Evolutionary conservation across 2,888 invertebrate species (phyloP), one percentile per base, ranked within the genome.

Genomic region (Adela reaumurella): DNA sequence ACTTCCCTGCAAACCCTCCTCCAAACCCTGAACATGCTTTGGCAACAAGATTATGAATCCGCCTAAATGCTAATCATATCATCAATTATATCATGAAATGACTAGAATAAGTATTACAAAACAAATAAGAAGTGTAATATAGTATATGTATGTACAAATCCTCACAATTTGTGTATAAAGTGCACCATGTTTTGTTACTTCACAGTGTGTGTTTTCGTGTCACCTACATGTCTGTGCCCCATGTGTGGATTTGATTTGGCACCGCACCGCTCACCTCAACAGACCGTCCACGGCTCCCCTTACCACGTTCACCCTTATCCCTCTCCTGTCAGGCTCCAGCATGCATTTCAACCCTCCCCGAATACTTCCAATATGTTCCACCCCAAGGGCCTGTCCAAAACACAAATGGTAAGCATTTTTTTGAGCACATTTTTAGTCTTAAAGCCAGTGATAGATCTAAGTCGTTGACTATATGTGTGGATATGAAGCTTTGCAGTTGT

Each of bases 281-380:
- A 82, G 83, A 70, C 79, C 49, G 57, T 68, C 64, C 84, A 86
- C 68, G 86, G 87, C 60, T 88, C 88, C 59, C 87, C 88, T 53
- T 87, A 87, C 68, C 87, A 87, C 71, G 86, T 89, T 58, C 87
- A 89, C 73, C 88, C 89, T 56, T 84, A 82, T 62, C 83, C 84
- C 51, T 81, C 83, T 53, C 81, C 79, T 35, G 71, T 77, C 57
- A 81, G 84, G 52, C 82, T 84, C 49, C 84, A 83, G 69, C 84
- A 83, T 69, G 85, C 85, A 53, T 85, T 85, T 72, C 83, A 84
- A 70, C 73, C 62, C 24, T 49, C 50, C 46, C 51, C 48, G 17
- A 68, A 65, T 59, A 74, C 78, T 68, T 71, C 83, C 59, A 74
- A 83, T 70, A 79, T 85, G 81, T 76, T 84, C 69, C 74, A 83